Evolutionary conservation across 2,797 vertebrate genomes (phyloP).

Genomic region (Labeo calbasu): DNA sequence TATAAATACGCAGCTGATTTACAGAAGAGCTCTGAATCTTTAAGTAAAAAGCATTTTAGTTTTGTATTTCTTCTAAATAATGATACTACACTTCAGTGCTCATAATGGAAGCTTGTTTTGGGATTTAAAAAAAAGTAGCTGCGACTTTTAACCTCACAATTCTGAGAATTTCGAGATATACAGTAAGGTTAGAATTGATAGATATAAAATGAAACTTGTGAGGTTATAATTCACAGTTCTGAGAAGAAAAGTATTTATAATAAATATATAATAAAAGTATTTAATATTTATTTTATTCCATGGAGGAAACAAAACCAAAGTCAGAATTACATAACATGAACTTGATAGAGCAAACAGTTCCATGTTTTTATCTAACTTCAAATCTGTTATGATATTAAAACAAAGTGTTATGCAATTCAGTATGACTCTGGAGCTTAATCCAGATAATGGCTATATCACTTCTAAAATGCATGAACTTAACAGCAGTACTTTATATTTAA

Average conservation of each 20-base stretch:
- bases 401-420: conserved; percentile 12
- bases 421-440: not conserved
- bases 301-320: too few species aligned
- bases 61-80: not conserved
- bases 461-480: not conserved
- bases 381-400: conserved; percentile 1
- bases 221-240: not conserved
- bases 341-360: not conserved
- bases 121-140: not conserved
- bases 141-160: not conserved
- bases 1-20: not conserved
- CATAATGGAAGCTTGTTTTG: not conserved
- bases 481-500: not conserved
- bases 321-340: not conserved
- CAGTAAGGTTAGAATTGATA: not conserved
- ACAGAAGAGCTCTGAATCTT: not conserved
- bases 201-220: not conserved
- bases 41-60: not conserved
- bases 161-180: not conserved
- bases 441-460: not conserved
- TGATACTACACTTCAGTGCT: not conserved
- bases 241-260: too few species aligned
- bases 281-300: too few species aligned
- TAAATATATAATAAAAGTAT: too few species aligned
- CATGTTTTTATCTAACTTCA: not conserved